These are phyloP conservation scores for Coronaproctus castanopsis DNA, from an alignment of 2,888 invertebrate genomes.

Conservation along the genomic window DNA sequence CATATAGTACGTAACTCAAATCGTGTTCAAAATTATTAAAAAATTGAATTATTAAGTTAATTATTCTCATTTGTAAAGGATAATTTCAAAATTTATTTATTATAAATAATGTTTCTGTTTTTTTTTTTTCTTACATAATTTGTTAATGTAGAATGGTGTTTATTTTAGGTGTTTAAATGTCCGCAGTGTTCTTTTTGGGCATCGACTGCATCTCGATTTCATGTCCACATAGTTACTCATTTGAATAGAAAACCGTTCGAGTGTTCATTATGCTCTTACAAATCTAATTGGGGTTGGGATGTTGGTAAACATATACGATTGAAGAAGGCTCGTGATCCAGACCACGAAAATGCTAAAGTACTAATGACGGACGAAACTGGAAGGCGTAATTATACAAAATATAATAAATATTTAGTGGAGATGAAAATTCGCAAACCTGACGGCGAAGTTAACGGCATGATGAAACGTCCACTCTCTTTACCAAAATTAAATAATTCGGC, in stretches of 20 bases:
- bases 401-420: constrained; percentile 68
- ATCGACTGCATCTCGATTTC: constrained; percentile 76
- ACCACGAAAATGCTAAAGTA: constrained; percentile 59
- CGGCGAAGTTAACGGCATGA: no score
- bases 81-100: no score
- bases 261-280: constrained; percentile 80
- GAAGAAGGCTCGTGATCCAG: constrained; percentile 64
- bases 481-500: no score
- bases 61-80: no score
- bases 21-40: no score
- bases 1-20: no score
- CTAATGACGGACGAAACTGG: constrained; percentile 83
- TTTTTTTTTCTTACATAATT: no score
- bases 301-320: constrained; percentile 86
- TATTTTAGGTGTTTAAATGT: constrained; percentile 60
- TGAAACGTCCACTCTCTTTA: no score
- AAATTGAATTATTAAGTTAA: no score
- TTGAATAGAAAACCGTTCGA: constrained; percentile 84
- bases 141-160: no score
- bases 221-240: constrained; percentile 83
- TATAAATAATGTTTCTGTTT: no score
- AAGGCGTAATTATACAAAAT: constrained; percentile 74
- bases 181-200: constrained; percentile 85
- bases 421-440: constrained; percentile 29
- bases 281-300: constrained; percentile 94